Conservation (phyloP, 2,113 vertebrate species). For the Leptodactylus fuscus region DNA sequence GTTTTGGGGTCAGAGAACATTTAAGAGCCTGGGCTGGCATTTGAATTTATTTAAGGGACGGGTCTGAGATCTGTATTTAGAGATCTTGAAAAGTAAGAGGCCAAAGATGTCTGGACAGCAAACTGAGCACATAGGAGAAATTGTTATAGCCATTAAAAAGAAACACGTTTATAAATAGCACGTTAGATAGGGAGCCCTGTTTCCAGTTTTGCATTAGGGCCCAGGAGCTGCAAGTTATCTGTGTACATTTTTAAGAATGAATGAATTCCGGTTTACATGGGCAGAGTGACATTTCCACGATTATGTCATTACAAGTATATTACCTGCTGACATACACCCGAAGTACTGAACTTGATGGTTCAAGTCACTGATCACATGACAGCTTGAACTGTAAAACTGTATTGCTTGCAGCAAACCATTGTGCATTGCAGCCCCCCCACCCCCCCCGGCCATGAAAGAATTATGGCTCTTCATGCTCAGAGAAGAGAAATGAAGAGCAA, state of each 20-base stretch:
- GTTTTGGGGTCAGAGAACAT: no score
- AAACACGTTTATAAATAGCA: no score
- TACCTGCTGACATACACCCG: neutral
- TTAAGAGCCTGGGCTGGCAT: no score
- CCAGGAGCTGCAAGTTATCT: neutral
- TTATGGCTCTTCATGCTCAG: neutral
- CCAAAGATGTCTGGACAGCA: no score
- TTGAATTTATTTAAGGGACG: no score
- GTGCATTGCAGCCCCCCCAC: neutral
- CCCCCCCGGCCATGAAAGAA: neutral
- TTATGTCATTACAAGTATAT: neutral
- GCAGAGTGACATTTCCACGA: neutral
- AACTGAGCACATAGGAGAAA: no score
- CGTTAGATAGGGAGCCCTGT: no score
- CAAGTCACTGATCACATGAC: neutral
- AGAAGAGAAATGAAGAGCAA: slow-evolving; percentile 10
- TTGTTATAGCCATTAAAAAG: no score
- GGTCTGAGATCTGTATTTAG: no score
- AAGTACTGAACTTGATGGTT: neutral
- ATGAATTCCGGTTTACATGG: no score
- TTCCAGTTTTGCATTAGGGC: no score
- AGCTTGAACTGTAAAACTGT: neutral
- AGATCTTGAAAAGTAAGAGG: no score
- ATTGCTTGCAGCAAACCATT: neutral
- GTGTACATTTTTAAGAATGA: neutral